Evolutionary conservation across 2,113 vertebrate genomes (phyloP).

Genomic region (Grus americana): DNA sequence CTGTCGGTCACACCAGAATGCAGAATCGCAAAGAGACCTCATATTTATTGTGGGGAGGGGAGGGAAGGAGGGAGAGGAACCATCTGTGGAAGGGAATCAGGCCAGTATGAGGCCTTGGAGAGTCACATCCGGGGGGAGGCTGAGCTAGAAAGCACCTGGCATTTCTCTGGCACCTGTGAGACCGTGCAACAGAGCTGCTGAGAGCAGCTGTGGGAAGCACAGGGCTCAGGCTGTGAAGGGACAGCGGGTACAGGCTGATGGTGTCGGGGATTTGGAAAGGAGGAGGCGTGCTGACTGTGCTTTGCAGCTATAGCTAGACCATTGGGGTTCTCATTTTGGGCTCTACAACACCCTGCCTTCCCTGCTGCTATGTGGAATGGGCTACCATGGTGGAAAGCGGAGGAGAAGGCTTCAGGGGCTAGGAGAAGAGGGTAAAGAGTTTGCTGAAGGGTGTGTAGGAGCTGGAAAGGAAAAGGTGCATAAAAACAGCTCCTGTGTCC

Average conservation of each 20-base stretch:
- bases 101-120: background rate
- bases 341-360: background rate
- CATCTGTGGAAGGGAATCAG: background rate
- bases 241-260: background rate
- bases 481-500: background rate
- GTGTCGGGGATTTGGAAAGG: background rate
- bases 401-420: background rate
- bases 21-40: background rate
- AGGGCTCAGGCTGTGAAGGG: background rate
- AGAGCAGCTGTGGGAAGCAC: background rate
- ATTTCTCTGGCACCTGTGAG: background rate
- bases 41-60: background rate
- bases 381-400: background rate
- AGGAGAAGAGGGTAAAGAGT: background rate
- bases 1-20: slow-evolving; percentile 2
- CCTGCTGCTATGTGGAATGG: background rate
- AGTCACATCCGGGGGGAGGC: background rate
- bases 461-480: background rate
- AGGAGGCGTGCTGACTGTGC: background rate
- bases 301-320: background rate
- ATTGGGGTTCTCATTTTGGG: rapidly evolving
- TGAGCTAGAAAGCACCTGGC: background rate
- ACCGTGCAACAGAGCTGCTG: background rate
- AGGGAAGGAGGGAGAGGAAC: background rate
- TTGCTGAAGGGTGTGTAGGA: background rate